phyloP scores from a whole-genome alignment of 2,888 invertebrate species.

The Xanthorhoe spadicearia region DNA sequence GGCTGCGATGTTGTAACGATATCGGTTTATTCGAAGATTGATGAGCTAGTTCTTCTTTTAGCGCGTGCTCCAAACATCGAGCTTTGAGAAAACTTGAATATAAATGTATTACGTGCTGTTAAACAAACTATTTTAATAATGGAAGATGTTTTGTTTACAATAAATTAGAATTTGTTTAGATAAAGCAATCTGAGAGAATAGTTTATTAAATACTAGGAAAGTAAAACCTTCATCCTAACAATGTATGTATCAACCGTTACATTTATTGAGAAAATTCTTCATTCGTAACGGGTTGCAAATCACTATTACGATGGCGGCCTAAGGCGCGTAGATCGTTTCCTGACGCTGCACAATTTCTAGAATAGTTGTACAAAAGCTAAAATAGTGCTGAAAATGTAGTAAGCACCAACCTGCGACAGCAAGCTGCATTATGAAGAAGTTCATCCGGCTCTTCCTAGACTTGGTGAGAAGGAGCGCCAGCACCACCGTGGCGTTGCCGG shows the following conservation, averaged over 20 bases:
- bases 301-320: too few species aligned
- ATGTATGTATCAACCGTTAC: too few species aligned
- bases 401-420: constrained; percentile 95
- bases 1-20: constrained; percentile 20
- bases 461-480: constrained; percentile 92
- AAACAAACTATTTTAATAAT: constrained; percentile 1
- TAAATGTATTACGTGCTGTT: not conserved
- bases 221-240: too few species aligned
- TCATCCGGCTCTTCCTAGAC: constrained; percentile 95
- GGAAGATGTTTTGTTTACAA: constrained; percentile 2
- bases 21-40: constrained; percentile 17
- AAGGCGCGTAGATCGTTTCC: too few species aligned
- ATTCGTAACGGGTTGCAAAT: too few species aligned
- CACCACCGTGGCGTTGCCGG: constrained; percentile 94
- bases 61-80: constrained; percentile 14
- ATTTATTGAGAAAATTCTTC: too few species aligned
- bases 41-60: constrained; percentile 23
- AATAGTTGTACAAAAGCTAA: too few species aligned
- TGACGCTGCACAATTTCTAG: too few species aligned
- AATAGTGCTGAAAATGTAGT: constrained; percentile 2
- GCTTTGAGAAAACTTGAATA: constrained; percentile 7
- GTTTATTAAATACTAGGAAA: too few species aligned
- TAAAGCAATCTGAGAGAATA: too few species aligned
- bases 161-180: too few species aligned
- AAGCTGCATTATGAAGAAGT: constrained; percentile 97